These are phyloP conservation scores for Falco biarmicus DNA, from an alignment of 2,797 vertebrate species.

Conservation along the genomic window DNA sequence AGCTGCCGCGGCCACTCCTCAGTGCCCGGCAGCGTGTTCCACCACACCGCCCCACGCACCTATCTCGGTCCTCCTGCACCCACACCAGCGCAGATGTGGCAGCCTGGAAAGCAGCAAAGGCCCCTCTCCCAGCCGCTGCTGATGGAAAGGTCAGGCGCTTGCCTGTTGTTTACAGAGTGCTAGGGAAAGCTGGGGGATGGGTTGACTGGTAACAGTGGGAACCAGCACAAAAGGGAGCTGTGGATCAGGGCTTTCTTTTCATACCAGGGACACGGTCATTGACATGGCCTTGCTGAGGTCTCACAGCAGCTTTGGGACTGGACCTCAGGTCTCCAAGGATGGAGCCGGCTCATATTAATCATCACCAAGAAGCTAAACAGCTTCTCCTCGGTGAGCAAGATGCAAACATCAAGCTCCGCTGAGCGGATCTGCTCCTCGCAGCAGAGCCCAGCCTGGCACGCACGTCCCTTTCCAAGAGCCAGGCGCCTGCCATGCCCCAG, in stretches of 20 bases:
- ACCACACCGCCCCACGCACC: accelerated
- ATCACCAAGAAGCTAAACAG: not conserved
- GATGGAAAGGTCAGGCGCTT: not conserved
- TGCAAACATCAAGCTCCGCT: accelerated
- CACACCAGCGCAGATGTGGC: not conserved
- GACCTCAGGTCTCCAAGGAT: not conserved
- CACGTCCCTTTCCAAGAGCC: not conserved
- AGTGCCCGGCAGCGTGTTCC: accelerated
- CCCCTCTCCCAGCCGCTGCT: not conserved
- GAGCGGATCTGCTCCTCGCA: not conserved
- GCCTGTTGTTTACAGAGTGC: accelerated
- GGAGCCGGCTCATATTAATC: not conserved
- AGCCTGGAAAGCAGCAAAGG: not conserved
- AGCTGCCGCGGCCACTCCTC: not conserved
- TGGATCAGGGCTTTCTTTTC: not conserved
- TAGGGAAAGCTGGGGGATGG: not conserved
- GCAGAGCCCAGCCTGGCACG: accelerated
- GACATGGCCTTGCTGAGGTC: not conserved
- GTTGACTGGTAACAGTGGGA: not conserved
- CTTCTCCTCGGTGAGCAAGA: not conserved
- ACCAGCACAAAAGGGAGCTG: not conserved
- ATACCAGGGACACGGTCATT: not conserved
- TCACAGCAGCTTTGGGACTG: not conserved
- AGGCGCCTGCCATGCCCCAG: accelerated
- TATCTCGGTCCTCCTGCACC: accelerated